Base-by-base conservation (phyloP, 2,888 invertebrate genomes). In the Rhogogaster chlorosoma region DNA sequence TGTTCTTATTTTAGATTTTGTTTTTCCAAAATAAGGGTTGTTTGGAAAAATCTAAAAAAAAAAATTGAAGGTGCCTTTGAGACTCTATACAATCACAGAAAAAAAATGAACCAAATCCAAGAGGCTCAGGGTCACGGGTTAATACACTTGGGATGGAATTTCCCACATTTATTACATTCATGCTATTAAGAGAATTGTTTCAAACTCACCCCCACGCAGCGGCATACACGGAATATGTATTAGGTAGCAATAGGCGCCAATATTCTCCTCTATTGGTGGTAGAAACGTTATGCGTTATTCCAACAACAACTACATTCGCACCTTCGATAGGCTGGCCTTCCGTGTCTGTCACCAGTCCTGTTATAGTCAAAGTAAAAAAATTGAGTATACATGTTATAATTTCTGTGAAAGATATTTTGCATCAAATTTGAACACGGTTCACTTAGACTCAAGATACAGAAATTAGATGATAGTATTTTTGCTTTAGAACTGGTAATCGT, bases 191-290 rank as follows among this genome's bases (percentile, higher is more conserved):
- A 67, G 0, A 26, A 67, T 26, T 12, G 32, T 38, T 42, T 26
- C 4, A 22, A 84, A 87, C 94, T 94, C 94, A 98, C 97, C 97
- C 97, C 91, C 95, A 95, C 80, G 97, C 97, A 57, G 94, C 90
- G 0, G 96, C 97, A 87, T 95, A 96, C 87, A 99, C 94, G 42
- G 95, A 95, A 93, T 99, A 99, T 5, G 94, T 94, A 86, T 99
- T 99, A 0, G 99, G 99, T 26, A 98, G 94, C 42, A 99, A 94
- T 78, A 99, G 94, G 86, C 99, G 95, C 99, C 99, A 99, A 94
- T 96, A 99, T 93, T 99, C 98, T 6, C 99, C 99, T 29, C 95
- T 94, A 67, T 95, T 94, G 0, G 98, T 97, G 0, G 98, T 97
- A 1, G 95, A 95, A 15, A 99, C 95, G 84, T 96, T 95, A 92